Evolutionary conservation across 2,888 invertebrate species (phyloP).

Genomic region (Aspidapion aeneum): DNA sequence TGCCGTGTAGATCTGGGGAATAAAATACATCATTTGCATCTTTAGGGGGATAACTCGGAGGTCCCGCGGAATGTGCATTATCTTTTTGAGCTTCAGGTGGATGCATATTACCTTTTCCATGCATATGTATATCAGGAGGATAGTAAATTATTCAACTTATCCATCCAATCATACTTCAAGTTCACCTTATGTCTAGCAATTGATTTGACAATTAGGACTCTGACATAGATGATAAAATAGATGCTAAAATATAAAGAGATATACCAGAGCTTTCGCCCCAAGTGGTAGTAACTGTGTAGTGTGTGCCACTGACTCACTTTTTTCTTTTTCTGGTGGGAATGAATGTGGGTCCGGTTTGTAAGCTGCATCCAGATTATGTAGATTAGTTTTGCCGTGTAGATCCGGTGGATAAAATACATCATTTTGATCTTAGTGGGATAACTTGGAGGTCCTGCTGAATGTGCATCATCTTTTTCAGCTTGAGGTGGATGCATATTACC

Average conservation of each 20-base stretch:
- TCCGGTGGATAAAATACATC: constrained; percentile 17
- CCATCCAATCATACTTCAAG: no score
- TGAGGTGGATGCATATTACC: no score
- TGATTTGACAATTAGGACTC: constrained; percentile 67
- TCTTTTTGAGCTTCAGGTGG: not conserved
- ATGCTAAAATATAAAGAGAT: constrained; percentile 72
- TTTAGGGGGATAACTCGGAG: not conserved
- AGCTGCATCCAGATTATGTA: no score
- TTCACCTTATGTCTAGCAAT: constrained; percentile 69
- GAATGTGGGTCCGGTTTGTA: no score
- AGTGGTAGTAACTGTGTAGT: constrained; percentile 71
- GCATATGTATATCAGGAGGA: constrained; percentile 31
- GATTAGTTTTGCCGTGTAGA: constrained; percentile 14
- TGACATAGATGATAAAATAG: constrained; percentile 68
- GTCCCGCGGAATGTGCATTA: not conserved
- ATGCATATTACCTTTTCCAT: constrained; percentile 14
- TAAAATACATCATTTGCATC: no score
- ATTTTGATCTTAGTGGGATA: constrained; percentile 4
- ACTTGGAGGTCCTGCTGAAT: no score
- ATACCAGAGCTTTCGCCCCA: constrained; percentile 73
- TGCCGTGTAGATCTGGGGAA: no score
- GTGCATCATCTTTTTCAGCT: no score
- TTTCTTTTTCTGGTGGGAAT: no score
- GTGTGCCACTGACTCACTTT: constrained; percentile 56
- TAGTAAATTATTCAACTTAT: no score